These are phyloP conservation scores for Monomorium pharaonis DNA, from an alignment of 1,140 invertebrate genomes.

Conservation along the genomic window DNA sequence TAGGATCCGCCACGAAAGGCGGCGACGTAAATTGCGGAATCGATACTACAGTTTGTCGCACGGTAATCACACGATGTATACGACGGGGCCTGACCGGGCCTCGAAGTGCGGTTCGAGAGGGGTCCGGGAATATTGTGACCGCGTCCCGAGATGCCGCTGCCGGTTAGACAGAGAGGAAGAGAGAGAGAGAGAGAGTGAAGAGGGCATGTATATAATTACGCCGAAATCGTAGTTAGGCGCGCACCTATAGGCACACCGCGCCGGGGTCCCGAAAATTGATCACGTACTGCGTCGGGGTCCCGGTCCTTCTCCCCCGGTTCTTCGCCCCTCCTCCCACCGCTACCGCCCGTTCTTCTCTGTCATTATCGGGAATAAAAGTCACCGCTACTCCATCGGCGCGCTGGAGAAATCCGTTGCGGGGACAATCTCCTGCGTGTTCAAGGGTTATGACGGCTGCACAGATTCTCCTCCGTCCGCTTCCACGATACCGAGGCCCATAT, in stretches of 20 bases:
- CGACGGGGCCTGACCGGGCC: slow-evolving; percentile 39
- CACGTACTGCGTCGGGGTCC: slow-evolving; percentile 78
- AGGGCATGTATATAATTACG: slow-evolving; percentile 82
- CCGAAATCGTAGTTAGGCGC: slow-evolving; percentile 81
- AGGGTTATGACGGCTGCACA: slow-evolving; percentile 12
- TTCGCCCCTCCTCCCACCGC: slow-evolving; percentile 50
- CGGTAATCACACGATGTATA: slow-evolving; percentile 45
- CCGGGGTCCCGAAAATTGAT: slow-evolving; percentile 82
- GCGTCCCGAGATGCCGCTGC: slow-evolving; percentile 51
- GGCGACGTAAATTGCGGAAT: slow-evolving; percentile 46
- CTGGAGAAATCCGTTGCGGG: slow-evolving; percentile 79
- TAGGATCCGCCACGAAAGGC: background rate
- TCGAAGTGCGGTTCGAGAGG: slow-evolving; percentile 52
- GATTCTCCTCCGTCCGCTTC: background rate
- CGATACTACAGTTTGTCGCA: slow-evolving; percentile 66
- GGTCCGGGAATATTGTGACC: slow-evolving; percentile 47
- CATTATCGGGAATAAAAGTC: slow-evolving; percentile 86
- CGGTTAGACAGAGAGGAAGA: slow-evolving; percentile 41
- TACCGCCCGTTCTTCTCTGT: slow-evolving; percentile 76
- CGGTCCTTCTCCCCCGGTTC: background rate
- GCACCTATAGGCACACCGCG: slow-evolving; percentile 66
- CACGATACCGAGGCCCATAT: background rate
- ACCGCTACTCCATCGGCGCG: slow-evolving; percentile 79
- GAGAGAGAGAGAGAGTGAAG: slow-evolving; percentile 37
- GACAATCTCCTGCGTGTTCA: slow-evolving; percentile 77